Base-by-base conservation (phyloP, 30 jellyfish, hydroid and myxozoan genomes). In the Aurelia sp. region DNA sequence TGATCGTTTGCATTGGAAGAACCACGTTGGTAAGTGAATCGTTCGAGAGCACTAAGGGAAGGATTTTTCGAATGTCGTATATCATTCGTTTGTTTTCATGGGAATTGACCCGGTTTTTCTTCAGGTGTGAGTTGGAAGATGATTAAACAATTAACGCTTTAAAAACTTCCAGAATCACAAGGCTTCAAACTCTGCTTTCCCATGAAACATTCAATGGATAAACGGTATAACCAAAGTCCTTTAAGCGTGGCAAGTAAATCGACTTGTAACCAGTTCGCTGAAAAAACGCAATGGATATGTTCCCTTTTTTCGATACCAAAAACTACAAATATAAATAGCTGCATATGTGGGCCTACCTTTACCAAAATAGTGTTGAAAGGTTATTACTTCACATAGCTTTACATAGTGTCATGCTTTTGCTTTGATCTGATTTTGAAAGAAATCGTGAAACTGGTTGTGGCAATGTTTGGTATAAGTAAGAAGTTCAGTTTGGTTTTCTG, bases 1-100 rank as follows among this genome's bases (percentile, higher is more conserved):
- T 30, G 77, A 66, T 37, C 57, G 57, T 23, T 21, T 66, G 51
- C 57, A 66, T 22, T 66, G 77, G 77, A 66, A 37, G 57, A 66
- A 66, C 77, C 77, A 66, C 57, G 57, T 37, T 37, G 77, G 77
- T 66, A 59, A 59, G 68, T 59, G 68, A 59, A 59, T 59, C 68
- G 13, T 10, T 59, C 68, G 13, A 59, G 13, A 30, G 68, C 13
- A 12, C 68, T 11, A 4, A 59, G 68, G 13, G 23, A 4, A 59
- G n/a, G 66, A 57, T 57, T 57, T 19, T 57, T 3, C 3, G 5
- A 57, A 57, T 57, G 15, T 57, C 66, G 66, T 19, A 13, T 57
- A 57, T 3, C 66, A 3, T 4, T 57, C 22, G 22, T 57, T 11
- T 11, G 27, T 59, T 10, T 8, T 4, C 31, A 59, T 11, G 9